A percentile compares a stretch with the other conserved stretches of the same genome.
Conservation (phyloP, 2,888 invertebrate genomes). For the Apeira syringaria region DNA sequence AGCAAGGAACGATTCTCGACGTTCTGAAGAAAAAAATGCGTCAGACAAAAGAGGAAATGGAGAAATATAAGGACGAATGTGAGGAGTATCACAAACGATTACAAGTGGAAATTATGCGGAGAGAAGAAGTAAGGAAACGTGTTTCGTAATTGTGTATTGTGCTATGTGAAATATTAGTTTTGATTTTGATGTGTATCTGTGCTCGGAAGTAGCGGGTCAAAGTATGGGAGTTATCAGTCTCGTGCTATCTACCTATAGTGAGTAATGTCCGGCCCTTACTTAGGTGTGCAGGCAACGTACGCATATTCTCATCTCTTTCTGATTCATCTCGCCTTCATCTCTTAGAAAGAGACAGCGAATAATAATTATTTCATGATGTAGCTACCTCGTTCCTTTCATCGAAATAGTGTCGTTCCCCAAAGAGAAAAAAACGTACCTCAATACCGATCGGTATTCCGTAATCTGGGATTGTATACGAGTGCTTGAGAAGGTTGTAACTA, state of each 20-base stretch:
- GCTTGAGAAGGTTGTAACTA: constrained; percentile 42
- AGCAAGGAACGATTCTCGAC: constrained; percentile 97
- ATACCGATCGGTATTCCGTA: constrained; percentile 36
- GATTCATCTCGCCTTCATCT: constrained; percentile 53
- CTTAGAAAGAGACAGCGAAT: constrained; percentile 65
- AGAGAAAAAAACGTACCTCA: constrained; percentile 41
- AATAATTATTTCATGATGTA: constrained; percentile 59
- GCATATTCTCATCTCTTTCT: constrained; percentile 79
- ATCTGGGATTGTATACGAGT: constrained; percentile 38
- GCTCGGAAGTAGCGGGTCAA: constrained; percentile 47
- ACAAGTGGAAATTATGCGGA: constrained; percentile 97
- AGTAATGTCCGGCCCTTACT: constrained; percentile 84
- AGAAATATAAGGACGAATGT: constrained; percentile 98
- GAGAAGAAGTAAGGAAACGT: constrained; percentile 96
- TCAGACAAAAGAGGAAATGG: constrained; percentile 99
- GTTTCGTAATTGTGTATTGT: constrained; percentile 65
- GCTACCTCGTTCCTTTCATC: constrained; percentile 52
- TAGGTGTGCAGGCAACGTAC: constrained; percentile 83
- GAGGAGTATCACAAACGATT: constrained; percentile 97
- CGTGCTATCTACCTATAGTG: constrained; percentile 80
- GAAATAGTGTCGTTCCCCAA: constrained; percentile 49
- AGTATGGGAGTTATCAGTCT: constrained; percentile 68
- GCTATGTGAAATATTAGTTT: constrained; percentile 50
- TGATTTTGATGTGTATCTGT: constrained; percentile 50
- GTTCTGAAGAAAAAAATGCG: constrained; percentile 99